Conservation (phyloP, 2,888 invertebrate species). For the Cylloceria caligata region DNA sequence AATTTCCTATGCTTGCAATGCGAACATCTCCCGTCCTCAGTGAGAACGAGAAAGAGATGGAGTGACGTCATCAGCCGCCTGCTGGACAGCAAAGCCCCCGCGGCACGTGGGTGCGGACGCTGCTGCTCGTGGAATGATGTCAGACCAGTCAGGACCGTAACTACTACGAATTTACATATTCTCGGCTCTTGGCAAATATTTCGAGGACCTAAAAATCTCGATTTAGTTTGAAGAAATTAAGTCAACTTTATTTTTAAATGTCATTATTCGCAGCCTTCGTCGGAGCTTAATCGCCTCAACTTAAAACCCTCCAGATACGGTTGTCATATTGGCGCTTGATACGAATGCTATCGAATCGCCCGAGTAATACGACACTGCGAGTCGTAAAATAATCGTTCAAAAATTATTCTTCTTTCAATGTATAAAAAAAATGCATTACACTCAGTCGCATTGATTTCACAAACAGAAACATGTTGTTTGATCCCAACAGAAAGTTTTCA, state of each 20-base stretch:
- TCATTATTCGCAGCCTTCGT: background rate
- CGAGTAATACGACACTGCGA: too few species aligned
- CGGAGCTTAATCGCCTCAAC: background rate
- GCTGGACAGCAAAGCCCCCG: conserved; percentile 57
- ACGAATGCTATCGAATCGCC: too few species aligned
- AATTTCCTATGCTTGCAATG: conserved; percentile 35
- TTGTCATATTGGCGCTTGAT: too few species aligned
- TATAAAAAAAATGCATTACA: too few species aligned
- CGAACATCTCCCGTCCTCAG: background rate
- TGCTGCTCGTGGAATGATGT: conserved; percentile 69
- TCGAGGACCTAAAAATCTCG: background rate
- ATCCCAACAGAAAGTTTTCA: too few species aligned
- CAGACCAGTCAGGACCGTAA: conserved; percentile 71
- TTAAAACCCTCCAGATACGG: too few species aligned
- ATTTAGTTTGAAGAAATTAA: background rate
- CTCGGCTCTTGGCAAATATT: background rate
- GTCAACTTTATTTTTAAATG: too few species aligned
- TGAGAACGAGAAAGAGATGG: conserved; percentile 45
- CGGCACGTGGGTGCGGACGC: conserved; percentile 69
- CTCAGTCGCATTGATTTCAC: too few species aligned
- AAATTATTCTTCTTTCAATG: too few species aligned
- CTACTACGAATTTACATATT: conserved; percentile 52
- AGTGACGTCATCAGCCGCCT: conserved; percentile 69
- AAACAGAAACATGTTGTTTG: too few species aligned
- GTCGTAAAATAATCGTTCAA: too few species aligned